phyloP scores from a whole-genome alignment of 1,140 invertebrate genomes.

The Pseudomyrmex gracilis region DNA sequence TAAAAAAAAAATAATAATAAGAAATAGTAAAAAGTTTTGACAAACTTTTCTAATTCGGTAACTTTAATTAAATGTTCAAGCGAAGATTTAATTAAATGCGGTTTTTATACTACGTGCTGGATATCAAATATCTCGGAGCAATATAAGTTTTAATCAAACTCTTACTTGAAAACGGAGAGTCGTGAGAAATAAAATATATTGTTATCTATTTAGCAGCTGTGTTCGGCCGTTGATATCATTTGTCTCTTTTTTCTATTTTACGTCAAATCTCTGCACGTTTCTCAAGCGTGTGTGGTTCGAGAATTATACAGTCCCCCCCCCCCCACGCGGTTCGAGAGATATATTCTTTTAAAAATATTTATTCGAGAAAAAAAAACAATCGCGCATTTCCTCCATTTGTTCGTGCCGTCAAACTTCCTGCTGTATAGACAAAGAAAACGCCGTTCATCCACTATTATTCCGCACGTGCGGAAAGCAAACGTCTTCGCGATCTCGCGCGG shows the following conservation, averaged over 20 bases:
- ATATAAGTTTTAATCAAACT: too few relatives aligned
- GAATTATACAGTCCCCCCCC: background rate
- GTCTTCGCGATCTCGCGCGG: conserved; percentile 36
- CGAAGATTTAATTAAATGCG: too few relatives aligned
- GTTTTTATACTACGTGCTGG: too few relatives aligned
- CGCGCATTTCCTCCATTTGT: background rate
- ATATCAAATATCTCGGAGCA: too few relatives aligned
- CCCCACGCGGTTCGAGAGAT: too few relatives aligned
- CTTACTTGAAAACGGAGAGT: background rate
- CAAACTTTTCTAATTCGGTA: too few relatives aligned
- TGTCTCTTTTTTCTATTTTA: too few relatives aligned
- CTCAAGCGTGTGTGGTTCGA: background rate
- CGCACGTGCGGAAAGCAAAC: conserved; percentile 35
- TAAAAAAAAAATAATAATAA: background rate
- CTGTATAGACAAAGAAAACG: conserved; percentile 4
- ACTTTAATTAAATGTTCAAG: too few relatives aligned
- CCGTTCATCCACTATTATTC: conserved; percentile 12
- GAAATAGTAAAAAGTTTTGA: too few relatives aligned
- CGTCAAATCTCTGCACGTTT: too few relatives aligned
- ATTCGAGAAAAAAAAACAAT: conserved; percentile 7
- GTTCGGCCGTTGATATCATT: too few relatives aligned
- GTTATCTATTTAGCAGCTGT: conserved; percentile 5
- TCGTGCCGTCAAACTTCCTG: background rate
- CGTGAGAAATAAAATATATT: background rate
- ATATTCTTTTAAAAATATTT: conserved; percentile 2